phyloP scores from a whole-genome alignment of 2,888 invertebrate genomes.

The Brachyptera putata region DNA sequence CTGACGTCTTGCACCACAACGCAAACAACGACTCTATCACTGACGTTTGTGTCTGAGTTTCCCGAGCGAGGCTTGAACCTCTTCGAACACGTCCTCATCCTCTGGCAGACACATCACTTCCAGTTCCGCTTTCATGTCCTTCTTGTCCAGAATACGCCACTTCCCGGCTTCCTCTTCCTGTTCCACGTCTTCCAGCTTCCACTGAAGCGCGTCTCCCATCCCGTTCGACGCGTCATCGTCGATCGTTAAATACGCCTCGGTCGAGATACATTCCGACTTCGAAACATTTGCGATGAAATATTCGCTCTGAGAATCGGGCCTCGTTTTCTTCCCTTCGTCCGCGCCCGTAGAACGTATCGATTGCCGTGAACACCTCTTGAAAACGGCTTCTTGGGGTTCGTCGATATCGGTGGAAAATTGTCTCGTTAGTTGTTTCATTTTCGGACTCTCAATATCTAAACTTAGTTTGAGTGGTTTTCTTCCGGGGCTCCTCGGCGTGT shows the following conservation, averaged over 20 bases:
- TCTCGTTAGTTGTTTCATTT: background rate
- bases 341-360: no score
- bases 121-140: slow-evolving; percentile 4
- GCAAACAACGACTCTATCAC: background rate
- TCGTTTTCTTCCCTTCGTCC: background rate
- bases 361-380: no score
- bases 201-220: background rate
- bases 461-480: background rate
- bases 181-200: background rate
- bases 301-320: slow-evolving; percentile 7
- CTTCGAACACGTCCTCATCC: slow-evolving; percentile 10
- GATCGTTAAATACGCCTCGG: slow-evolving; percentile 26
- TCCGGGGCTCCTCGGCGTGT: background rate
- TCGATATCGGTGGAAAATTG: no score
- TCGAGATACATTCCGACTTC: slow-evolving; percentile 17
- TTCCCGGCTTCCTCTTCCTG: background rate
- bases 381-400: no score
- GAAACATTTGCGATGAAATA: slow-evolving; percentile 29
- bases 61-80: slow-evolving; percentile 3
- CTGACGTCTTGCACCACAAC: no score
- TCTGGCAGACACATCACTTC: background rate
- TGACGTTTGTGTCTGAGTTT: background rate
- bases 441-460: background rate
- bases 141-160: background rate
- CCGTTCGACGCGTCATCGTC: background rate